Base-by-base conservation (phyloP, 2,797 vertebrate species). In the Carcharodon carcharias region DNA sequence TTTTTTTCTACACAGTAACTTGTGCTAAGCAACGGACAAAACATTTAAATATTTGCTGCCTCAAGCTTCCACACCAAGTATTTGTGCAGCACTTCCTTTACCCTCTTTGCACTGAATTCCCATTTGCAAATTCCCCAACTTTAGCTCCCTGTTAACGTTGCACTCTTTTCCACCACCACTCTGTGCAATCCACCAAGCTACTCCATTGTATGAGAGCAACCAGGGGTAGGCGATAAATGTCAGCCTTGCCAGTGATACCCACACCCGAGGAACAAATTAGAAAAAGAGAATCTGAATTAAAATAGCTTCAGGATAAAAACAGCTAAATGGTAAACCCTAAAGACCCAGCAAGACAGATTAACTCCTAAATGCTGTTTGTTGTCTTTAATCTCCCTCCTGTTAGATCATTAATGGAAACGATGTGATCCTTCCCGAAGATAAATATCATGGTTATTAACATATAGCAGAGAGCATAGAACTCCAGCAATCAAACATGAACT, bases 301-400 rank as follows among this genome's bases (percentile, higher is more conserved):
- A 65, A 40, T 40, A 28, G 58, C 35, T 0, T 1, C 58, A n/a
- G 4, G 31, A 23, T 21, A 92, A 92, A 58, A 92, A 31, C 35
- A 63, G 16, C 54, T 92, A 3, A 67, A 21, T 18, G 7, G 35
- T 63, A 65, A 65, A 63, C 31, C 35, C 35, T 92, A 58, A 63
- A 26, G 45, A 63, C 16, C 89, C 54, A 92, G 1, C 0, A 58
- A 63, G 89, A 23, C 18, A 65, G 56, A 63, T 61, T n/a, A 61
- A n/a, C 89, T 92, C 18, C 58, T 92, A 92, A 92, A 63, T 63
- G 89, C 58, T 92, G 61, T 63, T 65, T 65, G 35, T 40, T 92
- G 89, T 63, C 58, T 63, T 58, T 92, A 63, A 92, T 63, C 89
- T 61, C 40, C 89, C 89, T 63, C 87, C 87, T 26, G 58, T 89